phyloP scores from a whole-genome alignment of 2,113 vertebrate species.

The Prionailurus bengalensis region DNA sequence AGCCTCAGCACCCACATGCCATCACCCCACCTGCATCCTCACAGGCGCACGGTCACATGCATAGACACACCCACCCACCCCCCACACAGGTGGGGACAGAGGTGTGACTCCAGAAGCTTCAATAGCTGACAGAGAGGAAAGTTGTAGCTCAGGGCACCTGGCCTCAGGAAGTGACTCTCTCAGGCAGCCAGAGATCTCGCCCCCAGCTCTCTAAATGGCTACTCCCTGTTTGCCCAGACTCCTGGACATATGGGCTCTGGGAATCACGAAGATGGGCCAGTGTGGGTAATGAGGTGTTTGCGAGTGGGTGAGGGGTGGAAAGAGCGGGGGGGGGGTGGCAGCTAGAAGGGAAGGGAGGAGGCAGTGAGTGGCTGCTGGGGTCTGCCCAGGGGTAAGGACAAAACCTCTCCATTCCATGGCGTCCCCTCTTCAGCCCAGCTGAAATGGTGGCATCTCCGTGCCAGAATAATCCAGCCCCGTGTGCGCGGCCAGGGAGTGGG shows the following conservation, averaged over 20 bases:
- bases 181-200: neutral
- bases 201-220: neutral
- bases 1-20: neutral
- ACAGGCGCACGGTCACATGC: neutral
- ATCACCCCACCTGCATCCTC: neutral
- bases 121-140: neutral
- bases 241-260: neutral
- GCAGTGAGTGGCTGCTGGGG: neutral
- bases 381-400: neutral
- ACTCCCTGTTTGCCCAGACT: neutral
- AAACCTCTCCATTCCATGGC: neutral
- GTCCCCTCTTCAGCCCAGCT: neutral
- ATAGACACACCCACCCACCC: rapidly evolving
- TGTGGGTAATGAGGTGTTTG: neutral
- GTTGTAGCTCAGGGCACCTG: neutral
- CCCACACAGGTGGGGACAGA: neutral
- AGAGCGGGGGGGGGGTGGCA: neutral
- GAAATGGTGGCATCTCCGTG: neutral
- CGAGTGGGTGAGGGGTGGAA: too few species aligned
- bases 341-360: neutral
- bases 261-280: neutral
- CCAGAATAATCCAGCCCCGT: too few species aligned
- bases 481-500: rapidly evolving
- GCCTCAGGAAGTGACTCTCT: neutral
- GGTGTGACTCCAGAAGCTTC: neutral